A percentile compares a stretch with the other conserved stretches of the same genome.
Evolutionary conservation across 2,888 invertebrate genomes (phyloP).

Genomic region (Sphaerophoria rueppellii): DNA sequence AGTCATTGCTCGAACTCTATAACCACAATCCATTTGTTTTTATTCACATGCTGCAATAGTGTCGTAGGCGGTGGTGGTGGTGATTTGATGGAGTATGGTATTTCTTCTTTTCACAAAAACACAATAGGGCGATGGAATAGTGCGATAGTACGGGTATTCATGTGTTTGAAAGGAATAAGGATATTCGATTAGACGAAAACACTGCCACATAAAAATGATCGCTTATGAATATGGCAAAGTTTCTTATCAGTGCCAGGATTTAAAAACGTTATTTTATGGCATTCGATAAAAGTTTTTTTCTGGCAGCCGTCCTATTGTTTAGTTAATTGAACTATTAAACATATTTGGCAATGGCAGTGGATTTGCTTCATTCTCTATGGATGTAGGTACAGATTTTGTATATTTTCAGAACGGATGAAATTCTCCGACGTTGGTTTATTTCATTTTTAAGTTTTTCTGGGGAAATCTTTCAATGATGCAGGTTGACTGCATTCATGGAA

Average conservation of each 20-base stretch:
- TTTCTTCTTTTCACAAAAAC: constrained; percentile 39
- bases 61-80: not conserved
- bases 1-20: constrained; percentile 68
- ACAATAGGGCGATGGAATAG: constrained; percentile 66
- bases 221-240: constrained; percentile 70
- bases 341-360: constrained; percentile 5
- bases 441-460: too few relatives aligned
- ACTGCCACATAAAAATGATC: constrained; percentile 55
- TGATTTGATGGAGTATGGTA: constrained; percentile 43
- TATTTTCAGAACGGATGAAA: too few relatives aligned
- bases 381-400: too few relatives aligned
- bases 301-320: constrained; percentile 9
- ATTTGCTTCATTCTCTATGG: too few relatives aligned
- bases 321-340: constrained; percentile 46
- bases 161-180: constrained; percentile 13
- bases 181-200: constrained; percentile 26
- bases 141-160: constrained; percentile 57
- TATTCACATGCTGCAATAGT: constrained; percentile 59
- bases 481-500: too few relatives aligned
- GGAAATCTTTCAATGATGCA: too few relatives aligned
- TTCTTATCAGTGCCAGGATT: constrained; percentile 63
- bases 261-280: constrained; percentile 24
- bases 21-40: constrained; percentile 69
- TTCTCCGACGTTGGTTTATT: too few relatives aligned
- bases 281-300: constrained; percentile 46